phyloP scores from a whole-genome alignment of 2,797 vertebrate species.

The Phoeniculus purpureus region DNA sequence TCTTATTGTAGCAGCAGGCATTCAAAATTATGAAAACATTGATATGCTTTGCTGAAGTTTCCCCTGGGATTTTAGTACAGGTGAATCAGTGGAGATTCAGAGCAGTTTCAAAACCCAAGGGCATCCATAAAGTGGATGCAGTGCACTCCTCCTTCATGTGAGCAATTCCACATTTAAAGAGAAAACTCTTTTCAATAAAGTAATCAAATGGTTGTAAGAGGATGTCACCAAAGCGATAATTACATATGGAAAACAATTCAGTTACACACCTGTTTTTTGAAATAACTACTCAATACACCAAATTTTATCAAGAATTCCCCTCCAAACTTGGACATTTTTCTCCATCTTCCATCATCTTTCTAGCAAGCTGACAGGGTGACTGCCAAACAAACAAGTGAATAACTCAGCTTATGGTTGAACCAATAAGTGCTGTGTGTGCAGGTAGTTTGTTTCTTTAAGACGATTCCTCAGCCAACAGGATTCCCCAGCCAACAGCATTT shows the following conservation, averaged over 20 bases:
- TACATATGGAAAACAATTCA: not conserved
- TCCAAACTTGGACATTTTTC: not conserved
- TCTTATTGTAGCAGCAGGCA: not conserved
- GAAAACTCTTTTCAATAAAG: not conserved
- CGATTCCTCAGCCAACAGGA: not conserved
- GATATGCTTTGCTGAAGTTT: not conserved
- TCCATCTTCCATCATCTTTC: not conserved
- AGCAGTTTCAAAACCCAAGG: not conserved
- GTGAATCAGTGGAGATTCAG: not conserved
- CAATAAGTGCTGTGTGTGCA: fast-evolving
- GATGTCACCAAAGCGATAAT: not conserved
- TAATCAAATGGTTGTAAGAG: not conserved
- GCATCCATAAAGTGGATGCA: not conserved
- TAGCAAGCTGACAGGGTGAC: not conserved
- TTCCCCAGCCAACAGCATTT: not conserved
- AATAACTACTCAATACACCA: not conserved
- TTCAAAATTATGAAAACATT: not conserved
- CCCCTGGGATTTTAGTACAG: not conserved
- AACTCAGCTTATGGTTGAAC: not conserved
- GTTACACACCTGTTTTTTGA: not conserved
- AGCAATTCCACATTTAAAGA: not conserved
- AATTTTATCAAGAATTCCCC: not conserved
- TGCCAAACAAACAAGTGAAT: not conserved
- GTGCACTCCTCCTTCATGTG: not conserved
- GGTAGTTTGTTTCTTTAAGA: not conserved